Evolutionary conservation across 1,140 invertebrate genomes (phyloP).

Genomic region (Oryzaephilus surinamensis): DNA sequence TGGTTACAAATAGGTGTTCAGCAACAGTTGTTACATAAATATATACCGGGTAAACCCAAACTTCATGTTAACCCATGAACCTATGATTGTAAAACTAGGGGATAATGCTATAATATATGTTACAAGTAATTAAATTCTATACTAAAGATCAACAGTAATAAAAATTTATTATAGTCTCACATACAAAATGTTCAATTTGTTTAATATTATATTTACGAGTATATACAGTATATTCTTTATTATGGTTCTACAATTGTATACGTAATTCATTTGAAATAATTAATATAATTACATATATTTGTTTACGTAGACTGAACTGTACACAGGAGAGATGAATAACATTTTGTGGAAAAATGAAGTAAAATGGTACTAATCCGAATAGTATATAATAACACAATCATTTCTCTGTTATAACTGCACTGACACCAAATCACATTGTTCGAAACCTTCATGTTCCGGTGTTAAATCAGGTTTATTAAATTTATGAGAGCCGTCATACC

Average conservation of each 20-base stretch:
- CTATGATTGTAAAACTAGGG: too few relatives aligned
- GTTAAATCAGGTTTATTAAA: conserved; percentile 21
- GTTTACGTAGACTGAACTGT: too few relatives aligned
- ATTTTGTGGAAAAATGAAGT: neutral
- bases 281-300: neutral
- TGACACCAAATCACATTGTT: conserved; percentile 30
- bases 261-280: neutral
- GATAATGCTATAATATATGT: too few relatives aligned
- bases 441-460: conserved; percentile 21
- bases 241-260: neutral
- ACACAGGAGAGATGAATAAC: too few relatives aligned
- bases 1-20: too few relatives aligned
- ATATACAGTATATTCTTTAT: neutral
- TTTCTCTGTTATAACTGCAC: conserved; percentile 31
- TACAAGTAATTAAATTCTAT: too few relatives aligned
- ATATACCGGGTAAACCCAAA: too few relatives aligned
- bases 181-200: too few relatives aligned
- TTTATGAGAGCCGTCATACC: conserved; percentile 10
- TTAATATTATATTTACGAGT: neutral
- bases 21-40: too few relatives aligned
- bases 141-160: too few relatives aligned
- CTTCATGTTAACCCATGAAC: too few relatives aligned
- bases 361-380: neutral
- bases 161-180: too few relatives aligned
- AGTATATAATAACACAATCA: conserved; percentile 9